Evolutionary conservation across 2,797 vertebrate species (phyloP), one percentile per base, ranked within the genome.

Genomic region (Oophaga sylvatica): DNA sequence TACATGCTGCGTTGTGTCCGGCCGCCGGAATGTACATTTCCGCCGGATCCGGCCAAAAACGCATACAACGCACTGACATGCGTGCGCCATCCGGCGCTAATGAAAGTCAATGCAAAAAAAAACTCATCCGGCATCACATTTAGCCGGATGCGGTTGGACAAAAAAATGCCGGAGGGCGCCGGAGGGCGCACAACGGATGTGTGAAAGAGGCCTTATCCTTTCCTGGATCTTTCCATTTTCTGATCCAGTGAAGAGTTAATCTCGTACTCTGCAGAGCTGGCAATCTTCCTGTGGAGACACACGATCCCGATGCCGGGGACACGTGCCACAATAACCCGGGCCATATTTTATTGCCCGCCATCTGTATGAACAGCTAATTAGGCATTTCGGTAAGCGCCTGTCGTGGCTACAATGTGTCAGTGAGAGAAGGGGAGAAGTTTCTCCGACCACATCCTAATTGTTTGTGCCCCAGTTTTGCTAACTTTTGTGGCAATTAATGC

Each of bases 311-410:
- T 84, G 57, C 70, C 22, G 8, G 82, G 70, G 82, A 76, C 68
- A 17, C 29, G 35, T 41, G 70, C 70, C 60, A 75, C n/a, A 57
- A 45, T 62, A 26, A 22, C 82, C 84, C 62, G 16, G 41, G 86
- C 80, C 70, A 78, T 87, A 35, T 68, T 76, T 77, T 35, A 87
- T 87, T 78, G 62, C 73, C 59, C 83, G 71, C 80, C 86, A 82
- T 87, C 78, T 80, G 85, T 73, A 48, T 82, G 56, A 77, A 67
- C 86, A 83, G 68, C 73, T 87, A 87, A 87, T 87, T 87, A 83
- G 86, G 73, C 73, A 87, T 83, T 87, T 77, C 45, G 81, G 29
- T 83, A 59, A 22, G 62, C 35, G 31, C 81, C 65, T 70, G 62
- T 87, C 86, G 45, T 41, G 35, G 35, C 80, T 26, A 76, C 45